Evolutionary conservation across 37 sponge, comb jelly and placozoan species (phyloP), one percentile per base, ranked within the genome.

Genomic region (Aplysina aerophoba): DNA sequence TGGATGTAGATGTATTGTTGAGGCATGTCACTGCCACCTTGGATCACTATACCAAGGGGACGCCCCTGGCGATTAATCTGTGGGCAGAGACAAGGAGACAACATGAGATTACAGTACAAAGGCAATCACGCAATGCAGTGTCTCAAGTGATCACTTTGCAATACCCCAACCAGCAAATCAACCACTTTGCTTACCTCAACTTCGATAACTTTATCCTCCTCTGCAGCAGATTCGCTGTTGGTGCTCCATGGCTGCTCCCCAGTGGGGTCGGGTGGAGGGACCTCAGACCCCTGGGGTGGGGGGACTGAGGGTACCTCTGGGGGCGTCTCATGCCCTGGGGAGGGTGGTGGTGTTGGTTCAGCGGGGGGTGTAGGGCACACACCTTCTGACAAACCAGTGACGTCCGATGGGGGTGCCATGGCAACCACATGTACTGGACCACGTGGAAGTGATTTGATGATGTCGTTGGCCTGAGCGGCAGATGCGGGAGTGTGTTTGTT

Each of bases 11-110:
- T 59, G 50, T 89, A 86, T 39, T 91, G 67, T 11, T 87, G 89
- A n/a, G 73, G 63, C 12, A 88, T 84, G 77, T 94, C 92, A 56
- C 58, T 86, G 13, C 94, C 94, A 20, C 94, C 94, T 21, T 84
- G 88, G 12, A 93, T 56, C 30, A 40, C 35, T 28, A 93, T 69
- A 16, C 94, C 94, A n/a, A 93, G 83, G 2, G 85, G 85, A 27
- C 34, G 35, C 2, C 62, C 62, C 34, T 58, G 24, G 20, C 59
- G 30, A 59, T 12, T 58, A 27, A 60, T 59, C 81, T 60, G 35
- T 27, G 59, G 22, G 21, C 30, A 25, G 58, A 73, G 50, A 44
- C 50, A 44, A 44, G 50, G 50, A n/a, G n/a, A n/a, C n/a, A n/a
- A n/a, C n/a, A n/a, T n/a, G n/a, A n/a, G n/a, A n/a, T n/a, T n/a